Percentiles rank a stretch among this genome's conserved stretches.
phyloP scores from a whole-genome alignment of 2,888 invertebrate species.

The Plagodis pulveraria region DNA sequence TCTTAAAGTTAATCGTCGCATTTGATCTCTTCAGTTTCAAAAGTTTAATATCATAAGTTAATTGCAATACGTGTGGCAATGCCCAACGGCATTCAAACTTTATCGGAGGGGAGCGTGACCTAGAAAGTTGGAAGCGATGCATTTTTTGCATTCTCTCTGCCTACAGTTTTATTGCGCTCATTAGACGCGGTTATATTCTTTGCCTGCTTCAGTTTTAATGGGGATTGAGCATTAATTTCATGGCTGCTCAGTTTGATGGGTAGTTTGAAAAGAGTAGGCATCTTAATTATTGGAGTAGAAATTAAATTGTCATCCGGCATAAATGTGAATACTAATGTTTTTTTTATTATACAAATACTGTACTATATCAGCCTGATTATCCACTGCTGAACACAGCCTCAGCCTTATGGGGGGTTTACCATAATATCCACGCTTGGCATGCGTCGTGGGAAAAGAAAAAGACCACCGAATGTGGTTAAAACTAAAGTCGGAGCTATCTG shows the following conservation, averaged over 20 bases:
- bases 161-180: conserved; percentile 55
- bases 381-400: no score
- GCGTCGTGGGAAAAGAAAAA: no score
- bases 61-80: background rate
- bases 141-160: conserved; percentile 56
- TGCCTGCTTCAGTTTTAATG: conserved; percentile 48
- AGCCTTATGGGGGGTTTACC: no score
- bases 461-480: no score
- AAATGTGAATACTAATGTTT: no score
- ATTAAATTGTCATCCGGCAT: no score
- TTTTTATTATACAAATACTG: no score
- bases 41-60: background rate
- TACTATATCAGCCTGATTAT: no score
- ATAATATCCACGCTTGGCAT: no score
- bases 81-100: background rate
- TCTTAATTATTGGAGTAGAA: background rate
- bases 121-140: conserved; percentile 53
- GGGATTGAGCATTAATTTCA: conserved; percentile 31
- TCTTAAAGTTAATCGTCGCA: background rate
- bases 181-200: conserved; percentile 32
- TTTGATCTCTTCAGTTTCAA: background rate
- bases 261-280: background rate
- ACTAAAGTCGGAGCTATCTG: no score
- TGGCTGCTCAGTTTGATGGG: conserved; percentile 3
- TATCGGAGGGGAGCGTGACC: conserved; percentile 47